Percentiles rank a stretch among this genome's conserved stretches.
Evolutionary conservation across 1,140 invertebrate genomes (phyloP).

Genomic region (Lasioglossum albipes): DNA sequence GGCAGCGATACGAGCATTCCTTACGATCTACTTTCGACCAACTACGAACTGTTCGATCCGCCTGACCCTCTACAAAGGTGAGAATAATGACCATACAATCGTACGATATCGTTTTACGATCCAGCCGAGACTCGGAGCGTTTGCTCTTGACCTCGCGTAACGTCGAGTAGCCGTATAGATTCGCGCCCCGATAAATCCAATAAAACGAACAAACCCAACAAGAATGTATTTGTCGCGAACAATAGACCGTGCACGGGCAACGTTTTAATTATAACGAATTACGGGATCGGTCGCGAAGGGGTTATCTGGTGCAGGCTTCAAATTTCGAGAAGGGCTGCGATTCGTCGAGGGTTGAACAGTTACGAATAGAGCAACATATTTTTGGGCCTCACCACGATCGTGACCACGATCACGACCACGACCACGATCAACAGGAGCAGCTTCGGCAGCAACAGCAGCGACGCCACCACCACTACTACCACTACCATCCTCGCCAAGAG

Average conservation of each 20-base stretch:
- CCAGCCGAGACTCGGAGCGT: neutral
- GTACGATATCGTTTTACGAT: neutral
- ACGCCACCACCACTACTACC: conserved; percentile 15
- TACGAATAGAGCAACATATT: too few species aligned
- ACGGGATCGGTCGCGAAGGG: conserved; percentile 35
- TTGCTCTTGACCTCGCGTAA: neutral
- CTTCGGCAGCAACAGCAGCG: conserved; percentile 38
- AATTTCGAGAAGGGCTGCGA: conserved; percentile 8
- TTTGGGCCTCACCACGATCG: too few species aligned
- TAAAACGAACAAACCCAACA: too few species aligned
- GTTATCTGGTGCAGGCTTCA: conserved; percentile 47
- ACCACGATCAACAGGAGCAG: too few species aligned
- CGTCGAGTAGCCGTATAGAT: neutral
- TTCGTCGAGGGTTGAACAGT: neutral
- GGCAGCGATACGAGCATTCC: conserved; percentile 50
- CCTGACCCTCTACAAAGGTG: conserved; percentile 68
- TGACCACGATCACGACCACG: too few species aligned
- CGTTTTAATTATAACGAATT: neutral
- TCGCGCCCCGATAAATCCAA: too few species aligned
- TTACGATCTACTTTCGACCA: conserved; percentile 62
- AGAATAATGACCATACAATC: neutral
- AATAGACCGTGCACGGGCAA: too few species aligned
- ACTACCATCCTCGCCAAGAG: conserved; percentile 58
- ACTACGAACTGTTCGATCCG: conserved; percentile 53
- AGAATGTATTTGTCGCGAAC: too few species aligned